Conservation (phyloP, 2,797 vertebrate genomes). For the Propithecus perrieri region DNA sequence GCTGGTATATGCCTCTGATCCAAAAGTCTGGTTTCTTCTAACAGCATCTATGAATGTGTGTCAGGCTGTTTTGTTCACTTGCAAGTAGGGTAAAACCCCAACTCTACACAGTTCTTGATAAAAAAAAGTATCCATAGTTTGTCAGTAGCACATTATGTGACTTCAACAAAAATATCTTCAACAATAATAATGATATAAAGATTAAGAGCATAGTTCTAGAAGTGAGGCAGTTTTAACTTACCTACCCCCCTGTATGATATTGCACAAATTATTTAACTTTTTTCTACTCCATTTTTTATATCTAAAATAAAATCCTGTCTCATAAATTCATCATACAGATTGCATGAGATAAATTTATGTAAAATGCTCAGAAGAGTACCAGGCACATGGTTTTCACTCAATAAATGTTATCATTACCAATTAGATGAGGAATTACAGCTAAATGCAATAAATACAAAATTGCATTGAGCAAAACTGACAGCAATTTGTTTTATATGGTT, state of each 20-base stretch:
- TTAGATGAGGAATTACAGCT: slow-evolving; percentile 35
- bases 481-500: slow-evolving; percentile 36
- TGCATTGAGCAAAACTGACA: slow-evolving; percentile 23
- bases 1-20: not conserved
- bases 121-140: not conserved
- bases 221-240: not conserved
- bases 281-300: not conserved
- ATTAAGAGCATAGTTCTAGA: not conserved
- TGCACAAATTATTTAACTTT: not conserved
- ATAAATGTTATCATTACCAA: slow-evolving; percentile 33
- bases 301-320: slow-evolving; percentile 23
- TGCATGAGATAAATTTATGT: slow-evolving; percentile 3
- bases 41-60: not conserved
- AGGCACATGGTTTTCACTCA: not conserved
- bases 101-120: not conserved
- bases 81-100: not conserved
- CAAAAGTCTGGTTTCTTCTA: not conserved
- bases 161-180: not conserved
- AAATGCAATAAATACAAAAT: slow-evolving; percentile 47
- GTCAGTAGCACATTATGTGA: not conserved
- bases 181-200: not conserved
- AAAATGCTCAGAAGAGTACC: not conserved
- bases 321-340: slow-evolving; percentile 4
- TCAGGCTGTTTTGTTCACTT: not conserved
- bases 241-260: not conserved